These are phyloP conservation scores for Pseudomyrmex cubaensis DNA, from an alignment of 1,140 invertebrate genomes.

Conservation along the genomic window DNA sequence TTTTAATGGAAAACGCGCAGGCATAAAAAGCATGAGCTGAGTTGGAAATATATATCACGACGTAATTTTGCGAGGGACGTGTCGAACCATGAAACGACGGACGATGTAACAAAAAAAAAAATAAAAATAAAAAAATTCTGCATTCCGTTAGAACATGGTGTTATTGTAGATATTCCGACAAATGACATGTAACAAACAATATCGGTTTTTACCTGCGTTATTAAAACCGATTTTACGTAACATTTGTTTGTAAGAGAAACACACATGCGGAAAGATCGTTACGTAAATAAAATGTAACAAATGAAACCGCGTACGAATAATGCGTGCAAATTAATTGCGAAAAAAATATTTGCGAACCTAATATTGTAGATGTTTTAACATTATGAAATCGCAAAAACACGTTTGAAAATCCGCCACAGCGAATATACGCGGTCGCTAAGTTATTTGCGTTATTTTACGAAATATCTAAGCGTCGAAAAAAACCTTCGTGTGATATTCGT, in stretches of 20 bases:
- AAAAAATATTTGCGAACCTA: too few species aligned
- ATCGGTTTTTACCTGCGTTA: neutral
- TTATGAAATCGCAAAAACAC: too few species aligned
- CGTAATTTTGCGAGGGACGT: constrained; percentile 6
- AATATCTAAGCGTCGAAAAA: neutral
- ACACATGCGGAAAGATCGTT: neutral
- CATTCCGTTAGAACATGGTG: neutral
- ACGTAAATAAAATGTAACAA: neutral
- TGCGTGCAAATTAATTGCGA: too few species aligned
- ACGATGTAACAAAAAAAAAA: neutral
- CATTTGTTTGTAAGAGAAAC: neutral
- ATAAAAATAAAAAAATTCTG: constrained; percentile 3
- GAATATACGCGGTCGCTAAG: neutral
- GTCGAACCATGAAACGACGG: constrained; percentile 10
- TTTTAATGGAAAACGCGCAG: constrained; percentile 16
- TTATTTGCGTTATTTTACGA: neutral
- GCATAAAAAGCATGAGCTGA: constrained; percentile 3
- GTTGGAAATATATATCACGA: constrained; percentile 23
- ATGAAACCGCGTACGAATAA: neutral
- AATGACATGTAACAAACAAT: neutral
- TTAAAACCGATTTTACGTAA: constrained; percentile 25
- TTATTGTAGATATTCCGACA: neutral
- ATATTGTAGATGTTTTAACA: too few species aligned
- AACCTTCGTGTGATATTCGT: too few species aligned
- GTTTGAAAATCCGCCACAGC: too few species aligned